Percentiles rank a stretch among this genome's conserved stretches.
phyloP scores from a whole-genome alignment of 2,888 invertebrate genomes.

The Elysia crispata region DNA sequence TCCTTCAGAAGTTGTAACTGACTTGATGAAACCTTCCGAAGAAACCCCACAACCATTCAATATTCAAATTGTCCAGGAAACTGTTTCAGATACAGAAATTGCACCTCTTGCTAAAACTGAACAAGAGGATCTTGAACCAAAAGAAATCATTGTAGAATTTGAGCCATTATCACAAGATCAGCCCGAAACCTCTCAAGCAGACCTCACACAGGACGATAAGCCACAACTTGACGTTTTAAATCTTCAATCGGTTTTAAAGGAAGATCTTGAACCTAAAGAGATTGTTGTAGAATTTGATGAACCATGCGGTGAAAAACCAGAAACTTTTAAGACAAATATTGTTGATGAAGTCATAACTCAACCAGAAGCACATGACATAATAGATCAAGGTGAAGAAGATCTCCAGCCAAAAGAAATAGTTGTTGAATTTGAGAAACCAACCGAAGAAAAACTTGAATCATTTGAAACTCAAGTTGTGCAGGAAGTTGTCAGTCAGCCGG shows the following conservation, averaged over 20 bases:
- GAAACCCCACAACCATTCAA: constrained; percentile 37
- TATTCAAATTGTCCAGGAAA: constrained; percentile 41
- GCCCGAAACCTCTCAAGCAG: constrained; percentile 54
- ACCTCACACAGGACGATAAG: constrained; percentile 52
- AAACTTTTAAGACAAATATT: constrained; percentile 45
- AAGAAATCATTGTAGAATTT: constrained; percentile 51
- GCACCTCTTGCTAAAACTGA: constrained; percentile 45
- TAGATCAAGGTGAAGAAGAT: constrained; percentile 45
- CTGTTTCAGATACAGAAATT: constrained; percentile 48
- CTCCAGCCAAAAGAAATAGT: constrained; percentile 44
- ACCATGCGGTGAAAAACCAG: constrained; percentile 45
- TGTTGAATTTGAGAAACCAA: constrained; percentile 41
- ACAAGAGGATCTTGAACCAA: constrained; percentile 43
- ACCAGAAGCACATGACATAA: constrained; percentile 47
- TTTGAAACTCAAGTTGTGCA: constrained; percentile 45
- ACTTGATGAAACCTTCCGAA: constrained; percentile 30
- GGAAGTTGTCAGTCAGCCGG: constrained; percentile 47
- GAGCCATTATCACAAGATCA: constrained; percentile 47
- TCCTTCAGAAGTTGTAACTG: constrained; percentile 6
- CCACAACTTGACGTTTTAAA: constrained; percentile 49
- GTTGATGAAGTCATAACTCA: constrained; percentile 47
- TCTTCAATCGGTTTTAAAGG: constrained; percentile 45
- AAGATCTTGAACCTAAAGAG: constrained; percentile 50
- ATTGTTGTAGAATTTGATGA: constrained; percentile 52
- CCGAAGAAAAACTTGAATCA: constrained; percentile 44